Evolutionary conservation across 2,113 vertebrate genomes (phyloP), one percentile per base, ranked within the genome.

Genomic region (Calyptommatus sinebrachiatus): DNA sequence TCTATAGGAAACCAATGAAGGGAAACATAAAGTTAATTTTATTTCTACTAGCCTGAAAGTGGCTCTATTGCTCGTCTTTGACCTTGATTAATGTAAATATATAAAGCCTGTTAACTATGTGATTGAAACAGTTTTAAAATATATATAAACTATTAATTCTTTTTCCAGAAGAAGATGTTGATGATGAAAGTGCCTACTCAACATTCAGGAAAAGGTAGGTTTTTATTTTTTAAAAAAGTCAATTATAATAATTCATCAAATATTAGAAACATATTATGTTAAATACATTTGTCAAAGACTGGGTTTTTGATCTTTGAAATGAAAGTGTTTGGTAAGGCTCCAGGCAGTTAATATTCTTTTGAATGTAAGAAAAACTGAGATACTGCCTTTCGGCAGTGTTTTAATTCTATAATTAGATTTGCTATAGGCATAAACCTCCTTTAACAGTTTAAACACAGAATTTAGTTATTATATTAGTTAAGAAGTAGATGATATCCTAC

Each of bases 71-170:
- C 88, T 90, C 87, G 82, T 82, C 31, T 84, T 83, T 89, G 86
- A 85, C 72, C 85, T 92, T 86, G 87, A 80, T 91, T 91, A 88
- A 84, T 84, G 88, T 87, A 87, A 91, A 93, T 88, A 93, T 88
- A 46, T 66, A 76, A 16, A 20, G 9, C 77, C 87, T 88, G 79
- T 77, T 78, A 76, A 68, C 81, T 79, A 77, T 50, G 1, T 89
- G 77, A 73, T 73, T 71, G 78, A 80, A 92, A 8, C 83, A 41
- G 35, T 41, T 75, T 89, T 84, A 80, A 70, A 8, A 77, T 82
- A 89, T 67, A 86, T 79, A 90, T 79, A 90, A 86, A 85, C 71
- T 81, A 71, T 61, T 91, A 83, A 72, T 76, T 90, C 77, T 83
- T 62, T 84, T 86, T 86, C 41, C 46, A 81, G 88, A 88, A 83